phyloP scores from a whole-genome alignment of 2,797 vertebrate species.

The Xyrichtys novacula region DNA sequence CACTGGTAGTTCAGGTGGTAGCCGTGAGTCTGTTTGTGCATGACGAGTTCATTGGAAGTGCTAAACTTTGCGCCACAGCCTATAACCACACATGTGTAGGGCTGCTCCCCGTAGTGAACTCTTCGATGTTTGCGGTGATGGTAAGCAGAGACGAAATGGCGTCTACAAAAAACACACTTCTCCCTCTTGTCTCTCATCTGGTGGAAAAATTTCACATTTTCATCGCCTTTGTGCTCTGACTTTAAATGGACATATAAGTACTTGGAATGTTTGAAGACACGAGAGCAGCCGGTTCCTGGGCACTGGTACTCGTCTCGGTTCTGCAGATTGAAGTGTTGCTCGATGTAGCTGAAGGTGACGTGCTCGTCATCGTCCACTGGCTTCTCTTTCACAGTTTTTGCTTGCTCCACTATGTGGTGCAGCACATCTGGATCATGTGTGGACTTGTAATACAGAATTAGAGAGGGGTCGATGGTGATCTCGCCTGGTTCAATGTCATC shows the following conservation, averaged over 20 bases:
- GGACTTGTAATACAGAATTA: slow-evolving; percentile 85
- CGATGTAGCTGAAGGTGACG: slow-evolving; percentile 93
- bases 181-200: slow-evolving; percentile 95
- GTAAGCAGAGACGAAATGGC: slow-evolving; percentile 93
- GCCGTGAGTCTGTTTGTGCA: slow-evolving; percentile 95
- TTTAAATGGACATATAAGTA: slow-evolving; percentile 96
- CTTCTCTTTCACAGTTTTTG: slow-evolving; percentile 76
- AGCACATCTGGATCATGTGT: slow-evolving; percentile 83
- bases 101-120: slow-evolving; percentile 89
- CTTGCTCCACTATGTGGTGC: slow-evolving; percentile 82
- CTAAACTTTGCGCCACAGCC: slow-evolving; percentile 91
- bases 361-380: slow-evolving; percentile 81
- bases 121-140: slow-evolving; percentile 93
- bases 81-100: slow-evolving; percentile 91
- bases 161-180: slow-evolving; percentile 94
- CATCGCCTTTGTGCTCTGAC: slow-evolving; percentile 91
- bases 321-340: slow-evolving; percentile 89
- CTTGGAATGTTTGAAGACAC: slow-evolving; percentile 96
- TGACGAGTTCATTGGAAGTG: slow-evolving; percentile 91
- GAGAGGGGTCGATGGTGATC: slow-evolving; percentile 83
- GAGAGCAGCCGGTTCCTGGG: slow-evolving; percentile 91
- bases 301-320: slow-evolving; percentile 95
- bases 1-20: slow-evolving; percentile 93
- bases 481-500: slow-evolving; percentile 84
- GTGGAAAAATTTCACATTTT: slow-evolving; percentile 94